Conservation (phyloP, 2,113 vertebrate species). For the Cochlearius cochlearius region DNA sequence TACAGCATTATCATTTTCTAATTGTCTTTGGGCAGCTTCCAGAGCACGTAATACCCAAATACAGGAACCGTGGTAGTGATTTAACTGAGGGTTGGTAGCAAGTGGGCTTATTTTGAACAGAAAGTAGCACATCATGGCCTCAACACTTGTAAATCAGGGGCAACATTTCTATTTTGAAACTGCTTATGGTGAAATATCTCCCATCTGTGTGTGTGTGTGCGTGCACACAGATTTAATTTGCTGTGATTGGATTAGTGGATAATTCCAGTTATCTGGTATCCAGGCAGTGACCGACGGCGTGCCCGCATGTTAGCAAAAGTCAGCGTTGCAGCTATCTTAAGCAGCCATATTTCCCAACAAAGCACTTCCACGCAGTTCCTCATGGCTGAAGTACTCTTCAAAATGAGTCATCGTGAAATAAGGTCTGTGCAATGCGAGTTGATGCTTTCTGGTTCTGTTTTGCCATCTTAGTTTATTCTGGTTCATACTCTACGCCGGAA, state of each 20-base stretch:
- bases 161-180: neutral
- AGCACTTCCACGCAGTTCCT: neutral
- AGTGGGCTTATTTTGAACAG: neutral
- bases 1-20: neutral
- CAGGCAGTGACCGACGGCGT: neutral
- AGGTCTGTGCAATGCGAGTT: neutral
- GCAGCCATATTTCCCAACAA: neutral
- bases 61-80: neutral
- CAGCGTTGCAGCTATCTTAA: neutral
- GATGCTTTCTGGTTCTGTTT: neutral
- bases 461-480: neutral
- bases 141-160: neutral
- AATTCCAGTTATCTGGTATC: neutral
- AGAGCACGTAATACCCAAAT: neutral
- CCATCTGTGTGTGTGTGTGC: neutral
- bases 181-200: neutral
- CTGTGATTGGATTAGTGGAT: neutral
- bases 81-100: neutral
- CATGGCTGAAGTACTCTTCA: neutral
- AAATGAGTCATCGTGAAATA: neutral
- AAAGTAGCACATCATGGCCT: neutral
- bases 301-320: neutral
- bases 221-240: neutral
- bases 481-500: neutral
- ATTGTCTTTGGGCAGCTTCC: neutral